phyloP scores from a whole-genome alignment of 2,797 vertebrate genomes.

The Hydrocynus forskahlii region DNA sequence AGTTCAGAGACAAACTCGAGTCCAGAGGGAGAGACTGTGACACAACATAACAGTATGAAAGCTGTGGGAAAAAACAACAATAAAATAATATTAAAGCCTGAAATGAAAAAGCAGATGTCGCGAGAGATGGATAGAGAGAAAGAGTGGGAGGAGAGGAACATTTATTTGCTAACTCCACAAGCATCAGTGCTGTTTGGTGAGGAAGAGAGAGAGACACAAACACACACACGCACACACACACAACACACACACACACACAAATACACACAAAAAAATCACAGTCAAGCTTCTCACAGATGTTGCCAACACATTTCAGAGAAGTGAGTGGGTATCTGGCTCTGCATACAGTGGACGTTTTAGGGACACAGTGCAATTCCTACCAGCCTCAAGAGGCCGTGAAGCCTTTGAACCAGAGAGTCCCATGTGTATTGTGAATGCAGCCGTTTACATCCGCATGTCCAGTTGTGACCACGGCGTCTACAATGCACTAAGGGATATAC shows the following conservation, averaged over 20 bases:
- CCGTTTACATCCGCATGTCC: constrained; percentile 14
- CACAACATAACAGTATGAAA: constrained; percentile 2
- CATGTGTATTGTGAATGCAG: not conserved
- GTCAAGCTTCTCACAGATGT: constrained; percentile 20
- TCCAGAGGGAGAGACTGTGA: not conserved
- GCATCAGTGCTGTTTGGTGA: not conserved
- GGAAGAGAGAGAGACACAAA: not conserved
- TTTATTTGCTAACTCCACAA: constrained; percentile 10
- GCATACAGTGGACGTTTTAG: not conserved
- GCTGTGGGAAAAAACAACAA: not conserved
- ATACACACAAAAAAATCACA: not conserved
- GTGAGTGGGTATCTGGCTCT: not conserved
- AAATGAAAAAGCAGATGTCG: not conserved
- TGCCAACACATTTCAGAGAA: constrained; percentile 1
- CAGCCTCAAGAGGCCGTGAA: not conserved
- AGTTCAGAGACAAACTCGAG: not conserved
- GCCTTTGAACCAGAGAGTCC: not conserved
- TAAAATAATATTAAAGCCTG: constrained; percentile 12
- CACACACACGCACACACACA: not conserved
- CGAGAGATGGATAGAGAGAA: not conserved
- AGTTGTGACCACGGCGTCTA: constrained; percentile 3
- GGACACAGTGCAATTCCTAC: not conserved
- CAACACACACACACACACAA: not conserved
- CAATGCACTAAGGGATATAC: not conserved
- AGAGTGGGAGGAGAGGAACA: not conserved